Evolutionary conservation across 2,888 invertebrate genomes (phyloP), one percentile per base, ranked within the genome.

Genomic region (Conus canariensis): DNA sequence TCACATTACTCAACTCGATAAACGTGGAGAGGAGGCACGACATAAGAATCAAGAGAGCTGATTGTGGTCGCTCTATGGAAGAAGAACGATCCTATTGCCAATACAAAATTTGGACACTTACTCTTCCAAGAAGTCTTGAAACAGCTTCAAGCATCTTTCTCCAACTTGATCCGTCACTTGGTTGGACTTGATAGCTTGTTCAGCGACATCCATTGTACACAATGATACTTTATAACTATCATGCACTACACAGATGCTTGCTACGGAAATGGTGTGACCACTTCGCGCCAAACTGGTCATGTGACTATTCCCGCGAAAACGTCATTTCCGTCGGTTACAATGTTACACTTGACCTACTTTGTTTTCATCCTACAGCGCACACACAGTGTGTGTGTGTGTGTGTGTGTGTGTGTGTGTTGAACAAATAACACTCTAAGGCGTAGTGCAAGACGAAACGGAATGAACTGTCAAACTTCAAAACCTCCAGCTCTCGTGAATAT

Each of bases 61-160:
- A 45, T 45, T 45, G 3, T 45, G 45, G 45, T 45, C 45, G 45
- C 45, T 45, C 45, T 45, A 45, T 45, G 45, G 45, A 45, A 45
- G 45, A 45, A 45, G 45, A 45, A 45, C 45, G 45, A 45, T 45
- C 45, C 45, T 45, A 45, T 2, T 45, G 45, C 45, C 45, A 45
- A 45, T 1, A 45, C 19, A 70, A 70, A 70, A 70, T 16, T 16
- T 70, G 70, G 8, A 22, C 30, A 90, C 96, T 95, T 94, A 99
- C 98, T 98, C 99, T 96, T 99, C 98, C 59, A 99, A 97, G 95
- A 99, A 99, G 96, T 98, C 99, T 96, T 99, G 98, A 96, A 99
- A 99, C 82, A 99, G 97, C 96, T 99, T 99, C 96, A 99, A 99
- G 96, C 98, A 98, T 91, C 99, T 97, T 77, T 98, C 97, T 93